These are phyloP conservation scores for Balaeniceps rex DNA, from an alignment of 2,113 vertebrate species.

Conservation along the genomic window DNA sequence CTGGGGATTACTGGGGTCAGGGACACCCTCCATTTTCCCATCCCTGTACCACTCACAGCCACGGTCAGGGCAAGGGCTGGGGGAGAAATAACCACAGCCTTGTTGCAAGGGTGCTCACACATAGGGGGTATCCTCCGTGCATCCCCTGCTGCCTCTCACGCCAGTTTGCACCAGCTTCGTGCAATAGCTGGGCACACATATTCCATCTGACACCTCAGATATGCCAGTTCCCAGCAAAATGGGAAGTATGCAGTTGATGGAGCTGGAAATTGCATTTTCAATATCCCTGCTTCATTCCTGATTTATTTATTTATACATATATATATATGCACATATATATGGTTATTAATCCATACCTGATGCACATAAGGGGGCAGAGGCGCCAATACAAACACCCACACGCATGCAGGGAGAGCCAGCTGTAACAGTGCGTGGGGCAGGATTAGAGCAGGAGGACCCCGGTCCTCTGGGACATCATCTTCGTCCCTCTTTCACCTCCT, in stretches of 20 bases:
- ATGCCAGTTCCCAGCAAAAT: background rate
- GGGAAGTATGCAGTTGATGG: background rate
- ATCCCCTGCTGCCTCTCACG: background rate
- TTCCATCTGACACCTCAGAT: background rate
- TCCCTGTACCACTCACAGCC: accelerated
- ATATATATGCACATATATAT: background rate
- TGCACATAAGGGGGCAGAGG: background rate
- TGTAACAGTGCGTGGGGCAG: background rate
- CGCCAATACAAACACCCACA: background rate
- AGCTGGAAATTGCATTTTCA: background rate
- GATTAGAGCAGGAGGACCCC: background rate
- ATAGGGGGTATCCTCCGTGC: accelerated
- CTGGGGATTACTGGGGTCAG: constrained; percentile 36
- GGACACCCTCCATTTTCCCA: constrained; percentile 53
- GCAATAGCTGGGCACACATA: background rate
- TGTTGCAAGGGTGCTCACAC: accelerated
- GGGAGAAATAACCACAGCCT: background rate
- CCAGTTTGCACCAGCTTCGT: background rate
- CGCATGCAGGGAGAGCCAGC: background rate
- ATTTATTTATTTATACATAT: background rate
- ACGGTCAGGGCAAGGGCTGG: background rate
- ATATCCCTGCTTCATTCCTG: background rate
- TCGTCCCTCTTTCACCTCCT: background rate
- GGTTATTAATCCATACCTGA: background rate
- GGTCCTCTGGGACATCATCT: background rate